These are phyloP conservation scores for Tragelaphus eurycerus DNA, from an alignment of 2,797 vertebrate species.

Conservation along the genomic window DNA sequence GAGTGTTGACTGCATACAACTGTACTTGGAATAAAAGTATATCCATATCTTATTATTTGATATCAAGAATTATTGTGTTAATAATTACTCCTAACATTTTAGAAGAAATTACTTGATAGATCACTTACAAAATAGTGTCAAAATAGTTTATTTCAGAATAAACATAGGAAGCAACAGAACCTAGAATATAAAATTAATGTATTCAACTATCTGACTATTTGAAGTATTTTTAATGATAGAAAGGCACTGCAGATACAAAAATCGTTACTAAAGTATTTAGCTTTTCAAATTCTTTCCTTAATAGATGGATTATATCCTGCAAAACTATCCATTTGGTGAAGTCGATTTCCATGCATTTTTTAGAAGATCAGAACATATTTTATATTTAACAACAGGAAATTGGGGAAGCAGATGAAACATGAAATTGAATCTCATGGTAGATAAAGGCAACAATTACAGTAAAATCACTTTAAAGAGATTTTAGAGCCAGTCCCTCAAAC, in stretches of 20 bases:
- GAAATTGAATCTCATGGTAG: not conserved
- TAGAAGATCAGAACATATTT: not conserved
- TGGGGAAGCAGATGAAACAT: not conserved
- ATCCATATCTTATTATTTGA: not conserved
- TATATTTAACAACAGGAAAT: constrained; percentile 13
- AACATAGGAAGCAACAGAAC: not conserved
- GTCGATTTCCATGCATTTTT: not conserved
- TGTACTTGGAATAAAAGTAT: not conserved
- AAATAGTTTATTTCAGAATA: not conserved
- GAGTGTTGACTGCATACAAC: not conserved
- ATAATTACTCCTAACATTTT: not conserved
- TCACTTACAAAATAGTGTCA: not conserved
- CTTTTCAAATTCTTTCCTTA: not conserved
- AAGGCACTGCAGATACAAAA: not conserved
- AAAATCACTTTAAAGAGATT: not conserved
- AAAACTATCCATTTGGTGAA: not conserved
- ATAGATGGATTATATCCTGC: not conserved
- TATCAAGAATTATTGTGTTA: not conserved
- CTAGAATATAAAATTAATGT: not conserved
- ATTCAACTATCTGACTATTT: not conserved
- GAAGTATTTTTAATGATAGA: not conserved
- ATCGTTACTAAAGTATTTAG: not conserved
- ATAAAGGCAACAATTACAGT: not conserved
- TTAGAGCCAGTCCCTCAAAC: not conserved
- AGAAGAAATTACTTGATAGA: not conserved